These are phyloP conservation scores for Acanthurus lineatus DNA, from an alignment of 2,797 vertebrate genomes.

Conservation along the genomic window DNA sequence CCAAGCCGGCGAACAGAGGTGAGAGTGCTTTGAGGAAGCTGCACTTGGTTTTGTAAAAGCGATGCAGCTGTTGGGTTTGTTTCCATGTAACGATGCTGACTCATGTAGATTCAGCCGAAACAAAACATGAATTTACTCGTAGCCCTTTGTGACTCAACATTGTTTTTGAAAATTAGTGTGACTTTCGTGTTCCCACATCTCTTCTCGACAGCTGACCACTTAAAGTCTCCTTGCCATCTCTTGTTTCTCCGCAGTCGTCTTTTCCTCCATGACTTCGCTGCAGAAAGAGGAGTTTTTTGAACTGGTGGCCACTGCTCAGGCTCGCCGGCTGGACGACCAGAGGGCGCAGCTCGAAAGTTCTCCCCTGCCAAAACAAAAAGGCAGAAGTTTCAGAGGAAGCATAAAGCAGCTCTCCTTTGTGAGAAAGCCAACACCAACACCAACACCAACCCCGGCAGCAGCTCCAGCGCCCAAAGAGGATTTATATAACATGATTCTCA, in stretches of 20 bases:
- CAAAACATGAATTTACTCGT: slow-evolving; percentile 9
- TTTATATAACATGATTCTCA: slow-evolving; percentile 90
- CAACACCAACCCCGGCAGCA: slow-evolving; percentile 48
- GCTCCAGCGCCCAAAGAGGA: slow-evolving; percentile 85
- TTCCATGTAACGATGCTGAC: slow-evolving; percentile 47
- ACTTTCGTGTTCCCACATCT: not conserved
- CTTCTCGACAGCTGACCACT: slow-evolving; percentile 17
- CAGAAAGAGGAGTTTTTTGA: slow-evolving; percentile 92
- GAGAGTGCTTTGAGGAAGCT: not conserved
- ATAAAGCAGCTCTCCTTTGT: slow-evolving; percentile 75
- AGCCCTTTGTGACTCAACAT: not conserved
- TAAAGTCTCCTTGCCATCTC: not conserved
- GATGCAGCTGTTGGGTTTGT: slow-evolving; percentile 16
- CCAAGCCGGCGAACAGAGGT: slow-evolving; percentile 81
- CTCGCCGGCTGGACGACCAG: slow-evolving; percentile 90
- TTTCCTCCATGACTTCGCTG: slow-evolving; percentile 90
- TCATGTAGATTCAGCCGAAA: slow-evolving; percentile 30
- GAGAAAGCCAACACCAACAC: slow-evolving; percentile 56
- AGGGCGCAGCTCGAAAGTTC: slow-evolving; percentile 81
- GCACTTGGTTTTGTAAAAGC: not conserved
- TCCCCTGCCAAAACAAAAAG: slow-evolving; percentile 59
- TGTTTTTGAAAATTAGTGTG: slow-evolving; percentile 7
- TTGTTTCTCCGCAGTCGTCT: slow-evolving; percentile 75
- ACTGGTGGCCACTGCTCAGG: slow-evolving; percentile 87
- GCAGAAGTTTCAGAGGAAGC: slow-evolving; percentile 83